Percentiles rank a stretch among this genome's conserved stretches.
These are phyloP conservation scores for Leptodactylus fallax DNA, from an alignment of 2,797 vertebrate species.

Conservation along the genomic window DNA sequence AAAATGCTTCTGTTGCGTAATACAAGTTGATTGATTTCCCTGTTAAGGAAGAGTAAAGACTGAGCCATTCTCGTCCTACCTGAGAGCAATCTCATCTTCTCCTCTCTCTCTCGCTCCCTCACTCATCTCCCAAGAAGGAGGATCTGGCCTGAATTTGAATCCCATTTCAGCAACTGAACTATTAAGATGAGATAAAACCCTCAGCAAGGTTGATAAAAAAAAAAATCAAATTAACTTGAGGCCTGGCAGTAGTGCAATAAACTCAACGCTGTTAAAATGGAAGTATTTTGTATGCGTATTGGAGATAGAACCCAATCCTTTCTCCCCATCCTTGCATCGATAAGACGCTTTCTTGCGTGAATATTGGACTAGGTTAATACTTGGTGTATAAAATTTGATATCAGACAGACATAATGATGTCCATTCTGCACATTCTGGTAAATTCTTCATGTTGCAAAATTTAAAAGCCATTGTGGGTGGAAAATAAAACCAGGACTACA, in stretches of 20 bases:
- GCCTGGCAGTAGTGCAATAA: slow-evolving; percentile 63
- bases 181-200: slow-evolving; percentile 71
- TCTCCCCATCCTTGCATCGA: slow-evolving; percentile 33
- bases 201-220: slow-evolving; percentile 66
- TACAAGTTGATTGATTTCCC: slow-evolving; percentile 56
- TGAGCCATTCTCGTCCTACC: slow-evolving; percentile 48
- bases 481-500: slow-evolving; percentile 4
- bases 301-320: slow-evolving; percentile 49
- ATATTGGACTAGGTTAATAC: slow-evolving; percentile 46
- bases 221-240: slow-evolving; percentile 65
- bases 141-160: slow-evolving; percentile 65
- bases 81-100: slow-evolving; percentile 54
- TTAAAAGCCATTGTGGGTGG: not conserved
- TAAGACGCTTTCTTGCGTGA: slow-evolving; percentile 48
- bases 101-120: slow-evolving; percentile 11
- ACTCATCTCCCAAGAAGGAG: slow-evolving; percentile 50
- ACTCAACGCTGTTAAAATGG: slow-evolving; percentile 45
- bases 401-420: slow-evolving; percentile 19
- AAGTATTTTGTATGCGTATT: slow-evolving; percentile 49
- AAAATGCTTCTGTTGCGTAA: slow-evolving; percentile 19
- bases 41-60: slow-evolving; percentile 51
- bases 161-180: slow-evolving; percentile 68
- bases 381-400: slow-evolving; percentile 40
- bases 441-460: slow-evolving; percentile 30
- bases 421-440: slow-evolving; percentile 38